Evolutionary conservation across 2,888 invertebrate species (phyloP), one percentile per base, ranked within the genome.

Genomic region (Nasonia oneida): DNA sequence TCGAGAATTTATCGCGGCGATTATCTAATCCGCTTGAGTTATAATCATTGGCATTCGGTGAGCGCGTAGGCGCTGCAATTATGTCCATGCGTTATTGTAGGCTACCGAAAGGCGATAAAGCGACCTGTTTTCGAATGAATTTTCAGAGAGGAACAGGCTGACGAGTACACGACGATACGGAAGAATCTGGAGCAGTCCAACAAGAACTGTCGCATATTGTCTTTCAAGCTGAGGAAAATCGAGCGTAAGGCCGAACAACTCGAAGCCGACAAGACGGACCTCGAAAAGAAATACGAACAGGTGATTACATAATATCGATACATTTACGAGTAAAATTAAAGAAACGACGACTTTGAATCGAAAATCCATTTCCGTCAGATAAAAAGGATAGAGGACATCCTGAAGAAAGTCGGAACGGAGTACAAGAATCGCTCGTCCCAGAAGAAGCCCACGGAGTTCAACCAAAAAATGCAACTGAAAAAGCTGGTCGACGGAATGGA

Each of bases 201-300:
- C 77, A 99, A 99, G 93, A 99, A 99, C 94, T 99, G 99, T 94
- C 95, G 99, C 90, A 98, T 99, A 90, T 95, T 99, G 88, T 99
- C 99, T 89, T 99, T 99, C 94, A 99, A 99, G 94, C 94, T 99
- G 89, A 96, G 99, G 91, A 99, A 99, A 95, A 96, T 98, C 79
- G 99, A 99, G 93, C 95, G 99, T 87, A 96, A 96, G 93, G 95
- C 96, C 80, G 98, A 98, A 83, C 97, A 98, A 90, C 94, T 98
- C 37, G 99, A 99, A 92, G 95, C 95, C 76, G 99, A 99, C 90
- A 97, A 98, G 91, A 95, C 95, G 75, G 96, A 97, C 90, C 94
- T 95, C 71, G 96, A 96, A 90, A 96, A 95, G 90, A 96, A 96
- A 93, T 94, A 96, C 87, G 95, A 96, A 88, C 94, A 95, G 91